phyloP scores from a whole-genome alignment of 2,888 invertebrate genomes.

The Myathropa florea region DNA sequence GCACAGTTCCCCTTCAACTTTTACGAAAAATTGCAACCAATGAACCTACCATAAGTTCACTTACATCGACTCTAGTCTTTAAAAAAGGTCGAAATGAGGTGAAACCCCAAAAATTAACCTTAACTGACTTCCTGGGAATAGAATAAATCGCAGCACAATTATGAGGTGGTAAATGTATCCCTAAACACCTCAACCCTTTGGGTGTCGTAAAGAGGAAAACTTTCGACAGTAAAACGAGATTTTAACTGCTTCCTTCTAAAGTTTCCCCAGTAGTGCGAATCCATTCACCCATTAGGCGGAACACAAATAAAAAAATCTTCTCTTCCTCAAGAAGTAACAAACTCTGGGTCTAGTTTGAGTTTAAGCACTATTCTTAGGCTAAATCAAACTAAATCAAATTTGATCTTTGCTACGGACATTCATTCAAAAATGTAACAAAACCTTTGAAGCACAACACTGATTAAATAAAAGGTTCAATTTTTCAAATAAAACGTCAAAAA shows the following conservation, averaged over 20 bases:
- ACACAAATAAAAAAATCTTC: neutral
- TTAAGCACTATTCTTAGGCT: no score
- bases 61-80: neutral
- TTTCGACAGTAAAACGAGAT: constrained; percentile 20
- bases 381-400: no score
- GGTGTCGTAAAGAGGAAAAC: neutral
- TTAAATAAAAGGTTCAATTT: no score
- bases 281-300: neutral
- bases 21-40: neutral
- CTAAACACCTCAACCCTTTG: neutral
- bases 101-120: no score
- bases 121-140: neutral
- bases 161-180: neutral
- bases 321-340: no score
- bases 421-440: no score
- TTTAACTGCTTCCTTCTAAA: constrained; percentile 19
- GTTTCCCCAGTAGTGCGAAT: neutral
- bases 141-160: neutral
- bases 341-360: no score
- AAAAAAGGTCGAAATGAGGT: neutral
- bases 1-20: no score
- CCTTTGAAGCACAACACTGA: no score
- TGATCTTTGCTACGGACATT: no score
- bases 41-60: no score
- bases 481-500: no score